phyloP scores from a whole-genome alignment of 1,140 invertebrate genomes.

The Eueides isabella region DNA sequence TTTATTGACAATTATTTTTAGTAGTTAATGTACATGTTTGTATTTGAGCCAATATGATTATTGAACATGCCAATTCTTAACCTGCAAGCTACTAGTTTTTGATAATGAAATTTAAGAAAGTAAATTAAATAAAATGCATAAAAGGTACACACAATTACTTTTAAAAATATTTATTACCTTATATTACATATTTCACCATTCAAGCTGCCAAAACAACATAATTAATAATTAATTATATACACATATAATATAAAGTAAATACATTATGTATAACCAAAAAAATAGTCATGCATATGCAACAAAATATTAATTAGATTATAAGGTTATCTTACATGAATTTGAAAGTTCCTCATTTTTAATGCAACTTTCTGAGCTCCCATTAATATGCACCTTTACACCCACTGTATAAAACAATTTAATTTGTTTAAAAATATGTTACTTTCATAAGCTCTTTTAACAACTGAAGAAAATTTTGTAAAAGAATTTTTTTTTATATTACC shows the following conservation, averaged over 20 bases:
- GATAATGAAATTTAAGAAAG: too few relatives aligned
- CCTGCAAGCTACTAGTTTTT: neutral
- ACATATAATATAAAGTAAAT: neutral
- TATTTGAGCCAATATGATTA: too few relatives aligned
- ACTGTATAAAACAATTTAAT: slow-evolving; percentile 53
- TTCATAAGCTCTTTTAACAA: neutral
- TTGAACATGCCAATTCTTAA: too few relatives aligned
- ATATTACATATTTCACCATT: slow-evolving; percentile 4
- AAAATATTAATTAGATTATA: neutral
- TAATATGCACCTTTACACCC: slow-evolving; percentile 83
- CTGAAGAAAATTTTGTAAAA: neutral
- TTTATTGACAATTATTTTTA: too few relatives aligned
- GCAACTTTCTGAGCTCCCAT: slow-evolving; percentile 85
- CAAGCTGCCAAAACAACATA: slow-evolving; percentile 2
- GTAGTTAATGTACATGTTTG: too few relatives aligned
- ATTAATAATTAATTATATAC: slow-evolving; percentile 9
- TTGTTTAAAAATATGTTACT: neutral
- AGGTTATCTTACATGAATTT: slow-evolving; percentile 33
- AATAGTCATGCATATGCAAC: neutral
- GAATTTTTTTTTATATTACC: neutral
- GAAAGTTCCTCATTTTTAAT: slow-evolving; percentile 25
- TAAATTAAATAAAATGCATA: neutral
- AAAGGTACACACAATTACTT: neutral
- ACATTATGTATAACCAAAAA: neutral
- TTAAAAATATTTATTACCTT: neutral